phyloP scores from a whole-genome alignment of 2,797 vertebrate genomes.

The Paguma larvata region DNA sequence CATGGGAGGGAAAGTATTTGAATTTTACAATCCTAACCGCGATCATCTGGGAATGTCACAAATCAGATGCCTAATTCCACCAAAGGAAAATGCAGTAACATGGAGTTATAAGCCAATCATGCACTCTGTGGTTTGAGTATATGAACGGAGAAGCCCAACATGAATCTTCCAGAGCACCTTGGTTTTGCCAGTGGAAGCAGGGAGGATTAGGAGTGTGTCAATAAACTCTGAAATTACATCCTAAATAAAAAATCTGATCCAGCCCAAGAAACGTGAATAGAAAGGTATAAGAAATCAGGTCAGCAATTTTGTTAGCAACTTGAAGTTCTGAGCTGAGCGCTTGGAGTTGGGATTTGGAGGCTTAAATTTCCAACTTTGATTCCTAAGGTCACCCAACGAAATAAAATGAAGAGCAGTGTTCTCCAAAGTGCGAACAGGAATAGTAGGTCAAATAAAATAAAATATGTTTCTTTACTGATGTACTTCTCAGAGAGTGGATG shows the following conservation, averaged over 20 bases:
- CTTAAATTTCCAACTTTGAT: conserved; percentile 10
- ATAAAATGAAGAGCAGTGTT: not conserved
- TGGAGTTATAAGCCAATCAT: conserved; percentile 29
- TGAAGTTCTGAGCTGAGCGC: conserved; percentile 49
- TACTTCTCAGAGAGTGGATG: not conserved
- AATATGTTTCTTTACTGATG: not conserved
- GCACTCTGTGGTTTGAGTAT: not conserved
- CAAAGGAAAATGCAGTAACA: conserved; percentile 55
- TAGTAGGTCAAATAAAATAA: not conserved
- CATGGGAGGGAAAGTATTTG: conserved; percentile 11
- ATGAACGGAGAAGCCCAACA: not conserved
- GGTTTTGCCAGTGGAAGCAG: not conserved
- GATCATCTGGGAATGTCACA: conserved; percentile 1
- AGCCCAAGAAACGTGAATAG: conserved; percentile 17
- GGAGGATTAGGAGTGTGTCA: conserved; percentile 16
- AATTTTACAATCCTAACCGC: not conserved
- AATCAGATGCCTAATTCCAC: conserved; percentile 48
- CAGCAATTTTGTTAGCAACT: conserved; percentile 54
- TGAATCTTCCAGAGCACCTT: conserved; percentile 60
- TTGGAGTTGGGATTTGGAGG: not conserved
- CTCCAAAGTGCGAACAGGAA: not conserved
- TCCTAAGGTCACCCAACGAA: conserved; percentile 1
- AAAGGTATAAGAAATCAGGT: conserved; percentile 55
- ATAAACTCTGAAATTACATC: conserved; percentile 46
- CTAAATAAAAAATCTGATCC: conserved; percentile 37